Evolutionary conservation across 1,140 invertebrate genomes (phyloP), one percentile per base, ranked within the genome.

Genomic region (Meteorus sp.): DNA sequence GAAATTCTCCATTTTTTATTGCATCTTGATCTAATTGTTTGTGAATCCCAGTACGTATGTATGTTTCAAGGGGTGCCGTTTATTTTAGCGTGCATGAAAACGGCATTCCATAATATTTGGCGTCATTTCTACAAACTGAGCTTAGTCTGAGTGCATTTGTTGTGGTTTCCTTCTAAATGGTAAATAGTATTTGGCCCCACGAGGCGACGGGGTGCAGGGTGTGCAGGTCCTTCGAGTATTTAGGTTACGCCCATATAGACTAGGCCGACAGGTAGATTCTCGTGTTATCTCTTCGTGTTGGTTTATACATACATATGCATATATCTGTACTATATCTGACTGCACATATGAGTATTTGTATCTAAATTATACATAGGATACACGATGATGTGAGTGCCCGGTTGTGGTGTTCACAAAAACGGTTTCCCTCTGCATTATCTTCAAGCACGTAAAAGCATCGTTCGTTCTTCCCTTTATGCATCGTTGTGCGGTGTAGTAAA

Each of bases 81-180:
- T 29, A 29, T 4, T 29, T 5, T 5, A 4, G 9, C 27, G 9
- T 39, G 15, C 35, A 4, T 3, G 35, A 39, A 39, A 13, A 39
- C n/a, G n/a, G n/a, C n/a, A 39, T 39, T 19, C 50, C 50, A 33
- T 33, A 31, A 23, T 15, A 39, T 39, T 39, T 35, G 22, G 22
- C 15, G 29, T n/a, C 22, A 27, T 57, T 19, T 59, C 59, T 58
- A 61, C 63, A 66, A 62, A 70, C 60, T 64, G 62, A 70, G 55
- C 65, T 67, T 65, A 51, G 62, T 56, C 62, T 69, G 66, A 73
- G 68, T 70, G 72, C 65, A 72, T 68, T 67, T 64, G 61, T 67
- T 67, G 66, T 59, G 60, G 54, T 53, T 27, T 35, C 27, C 31
- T 58, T 50, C 62, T 59, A 56, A 59, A 64, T 64, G 62, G 58